These are phyloP conservation scores for Troglohyphantes excavatus DNA, from an alignment of 2,888 invertebrate genomes.

Conservation along the genomic window DNA sequence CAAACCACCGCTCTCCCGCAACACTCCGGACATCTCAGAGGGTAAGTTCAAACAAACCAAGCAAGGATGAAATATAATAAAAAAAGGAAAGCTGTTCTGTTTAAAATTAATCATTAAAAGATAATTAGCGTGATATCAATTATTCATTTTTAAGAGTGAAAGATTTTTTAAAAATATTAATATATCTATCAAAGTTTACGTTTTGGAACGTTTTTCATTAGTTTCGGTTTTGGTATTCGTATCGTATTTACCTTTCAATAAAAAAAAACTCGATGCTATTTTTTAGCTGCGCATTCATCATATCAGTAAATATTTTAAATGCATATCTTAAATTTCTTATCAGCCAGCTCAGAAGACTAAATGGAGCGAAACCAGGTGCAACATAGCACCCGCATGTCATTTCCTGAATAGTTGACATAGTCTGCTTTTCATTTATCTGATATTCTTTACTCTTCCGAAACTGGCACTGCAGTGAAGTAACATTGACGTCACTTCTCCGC, in stretches of 20 bases:
- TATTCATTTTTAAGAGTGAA: too few relatives aligned
- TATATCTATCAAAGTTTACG: too few relatives aligned
- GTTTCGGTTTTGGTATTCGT: background rate
- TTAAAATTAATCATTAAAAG: too few relatives aligned
- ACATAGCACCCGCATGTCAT: conserved; percentile 13
- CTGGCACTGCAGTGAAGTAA: conserved; percentile 76
- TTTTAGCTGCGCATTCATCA: background rate
- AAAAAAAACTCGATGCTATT: background rate
- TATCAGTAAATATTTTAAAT: background rate
- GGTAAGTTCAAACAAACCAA: background rate
- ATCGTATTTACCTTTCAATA: too few relatives aligned
- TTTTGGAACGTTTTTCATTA: too few relatives aligned
- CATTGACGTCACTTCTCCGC: conserved; percentile 78
- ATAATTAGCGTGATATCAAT: too few relatives aligned
- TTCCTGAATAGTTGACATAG: background rate
- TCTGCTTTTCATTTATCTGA: background rate
- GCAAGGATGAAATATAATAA: too few relatives aligned
- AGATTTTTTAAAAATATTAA: too few relatives aligned
- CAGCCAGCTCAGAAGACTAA: conserved; percentile 19
- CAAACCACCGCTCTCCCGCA: too few relatives aligned
- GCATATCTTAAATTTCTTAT: background rate
- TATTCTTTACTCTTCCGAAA: conserved; percentile 69
- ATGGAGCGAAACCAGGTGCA: conserved; percentile 36
- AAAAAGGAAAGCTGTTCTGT: too few relatives aligned
- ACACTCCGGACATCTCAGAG: too few relatives aligned